Conservation (phyloP, 2,888 invertebrate genomes). For the Acheta domesticus region DNA sequence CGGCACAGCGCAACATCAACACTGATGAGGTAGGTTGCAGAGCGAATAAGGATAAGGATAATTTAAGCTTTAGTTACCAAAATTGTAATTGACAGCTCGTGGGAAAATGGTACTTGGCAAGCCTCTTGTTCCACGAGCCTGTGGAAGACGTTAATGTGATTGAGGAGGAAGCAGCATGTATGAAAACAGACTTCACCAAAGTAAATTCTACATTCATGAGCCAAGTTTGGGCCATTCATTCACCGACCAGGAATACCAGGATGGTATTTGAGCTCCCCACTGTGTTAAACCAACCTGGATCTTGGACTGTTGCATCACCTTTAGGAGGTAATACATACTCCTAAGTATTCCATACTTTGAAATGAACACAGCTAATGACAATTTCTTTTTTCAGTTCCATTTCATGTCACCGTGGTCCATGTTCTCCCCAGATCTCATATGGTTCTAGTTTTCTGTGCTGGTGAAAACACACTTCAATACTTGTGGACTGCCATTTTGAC, state of each 20-base stretch:
- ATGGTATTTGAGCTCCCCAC: conserved; percentile 18
- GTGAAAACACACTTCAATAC: neutral
- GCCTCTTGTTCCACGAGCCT: conserved; percentile 18
- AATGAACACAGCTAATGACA: neutral
- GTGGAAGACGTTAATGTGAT: too few species aligned
- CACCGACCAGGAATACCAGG: neutral
- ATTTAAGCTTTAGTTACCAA: too few species aligned
- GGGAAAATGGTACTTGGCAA: conserved; percentile 25
- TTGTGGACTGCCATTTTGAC: conserved; percentile 22
- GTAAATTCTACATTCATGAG: conserved; percentile 20
- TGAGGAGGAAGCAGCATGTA: neutral
- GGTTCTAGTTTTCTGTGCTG: conserved; percentile 18
- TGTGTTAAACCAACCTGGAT: conserved; percentile 12
- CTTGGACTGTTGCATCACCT: conserved; percentile 8
- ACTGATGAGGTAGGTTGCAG: too few species aligned
- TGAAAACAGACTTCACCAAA: conserved; percentile 20
- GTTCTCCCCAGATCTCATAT: conserved; percentile 21
- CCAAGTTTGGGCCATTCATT: conserved; percentile 21
- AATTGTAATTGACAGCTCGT: neutral
- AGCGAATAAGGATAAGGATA: too few species aligned
- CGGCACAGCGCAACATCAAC: too few species aligned
- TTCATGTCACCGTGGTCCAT: neutral
- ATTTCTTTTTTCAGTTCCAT: neutral
- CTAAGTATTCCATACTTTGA: neutral
- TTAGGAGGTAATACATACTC: conserved; percentile 19